Percentiles rank a stretch among this genome's conserved stretches.
These are phyloP conservation scores for Pseudopleuronectes americanus DNA, from an alignment of 2,797 vertebrate species.

Conservation along the genomic window DNA sequence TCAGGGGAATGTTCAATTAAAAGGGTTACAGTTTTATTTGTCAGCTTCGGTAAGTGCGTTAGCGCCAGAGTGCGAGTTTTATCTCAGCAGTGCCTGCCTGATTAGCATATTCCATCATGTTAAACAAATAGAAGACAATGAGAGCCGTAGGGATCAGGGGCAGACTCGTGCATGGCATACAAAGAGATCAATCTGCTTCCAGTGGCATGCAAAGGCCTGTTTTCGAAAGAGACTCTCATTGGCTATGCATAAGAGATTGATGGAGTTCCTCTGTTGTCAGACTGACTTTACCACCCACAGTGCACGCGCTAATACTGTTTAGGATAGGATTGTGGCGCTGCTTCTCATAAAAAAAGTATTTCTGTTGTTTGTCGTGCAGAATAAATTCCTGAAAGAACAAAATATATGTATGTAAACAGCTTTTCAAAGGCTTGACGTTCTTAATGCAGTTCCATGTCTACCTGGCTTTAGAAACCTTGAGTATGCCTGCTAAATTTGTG, in stretches of 20 bases:
- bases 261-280: constrained; percentile 57
- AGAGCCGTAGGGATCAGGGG: constrained; percentile 61
- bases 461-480: no score
- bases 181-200: constrained; percentile 71
- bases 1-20: constrained; percentile 64
- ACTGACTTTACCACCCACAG: constrained; percentile 47
- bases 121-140: constrained; percentile 81
- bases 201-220: constrained; percentile 45
- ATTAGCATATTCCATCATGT: constrained; percentile 83
- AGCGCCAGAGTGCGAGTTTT: constrained; percentile 34
- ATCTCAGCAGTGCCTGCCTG: constrained; percentile 49
- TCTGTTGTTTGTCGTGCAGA: constrained; percentile 33
- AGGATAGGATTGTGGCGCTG: neutral
- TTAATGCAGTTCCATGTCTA: no score
- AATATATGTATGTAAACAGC: neutral
- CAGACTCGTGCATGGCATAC: constrained; percentile 67
- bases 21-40: constrained; percentile 58
- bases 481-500: no score
- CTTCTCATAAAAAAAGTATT: constrained; percentile 23
- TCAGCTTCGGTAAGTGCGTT: constrained; percentile 33
- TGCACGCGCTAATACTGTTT: constrained; percentile 16
- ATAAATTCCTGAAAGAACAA: neutral
- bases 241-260: constrained; percentile 68
- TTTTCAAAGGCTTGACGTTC: neutral
- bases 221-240: constrained; percentile 57